Evolutionary conservation across 2,113 vertebrate species (phyloP).

Genomic region (Chaetodon trifascialis): DNA sequence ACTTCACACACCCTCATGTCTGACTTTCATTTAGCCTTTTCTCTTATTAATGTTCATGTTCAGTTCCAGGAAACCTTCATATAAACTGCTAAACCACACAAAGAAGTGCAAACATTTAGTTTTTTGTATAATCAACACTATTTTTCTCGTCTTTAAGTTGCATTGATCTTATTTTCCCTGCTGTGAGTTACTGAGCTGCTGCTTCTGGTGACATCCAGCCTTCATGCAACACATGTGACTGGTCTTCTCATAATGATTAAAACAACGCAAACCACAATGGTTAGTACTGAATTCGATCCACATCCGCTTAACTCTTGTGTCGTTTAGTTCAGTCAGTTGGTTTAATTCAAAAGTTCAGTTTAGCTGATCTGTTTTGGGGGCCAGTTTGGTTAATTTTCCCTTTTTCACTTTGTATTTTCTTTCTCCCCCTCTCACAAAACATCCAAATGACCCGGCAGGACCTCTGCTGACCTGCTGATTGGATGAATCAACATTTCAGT

Average conservation of each 20-base stretch:
- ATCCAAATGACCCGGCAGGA: not conserved
- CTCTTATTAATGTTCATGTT: not conserved
- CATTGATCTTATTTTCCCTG: not conserved
- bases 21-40: not conserved
- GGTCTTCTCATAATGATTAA: too few species aligned
- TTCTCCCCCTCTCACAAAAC: not conserved
- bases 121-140: not conserved
- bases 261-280: too few species aligned
- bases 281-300: too few species aligned
- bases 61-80: not conserved
- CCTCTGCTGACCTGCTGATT: not conserved
- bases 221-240: not conserved
- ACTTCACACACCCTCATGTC: not conserved
- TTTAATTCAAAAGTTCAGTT: too few species aligned
- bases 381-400: too few species aligned
- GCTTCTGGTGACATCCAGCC: too few species aligned
- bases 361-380: too few species aligned
- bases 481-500: conserved; percentile 14
- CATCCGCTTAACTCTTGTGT: too few species aligned
- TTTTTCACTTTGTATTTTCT: too few species aligned
- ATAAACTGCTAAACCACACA: not conserved
- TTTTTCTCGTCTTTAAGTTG: not conserved
- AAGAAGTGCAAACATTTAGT: not conserved
- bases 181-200: not conserved
- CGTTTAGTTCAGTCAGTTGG: too few species aligned